Evolutionary conservation across 2,888 invertebrate species (phyloP).

Genomic region (Scaptomyza tumidula): DNA sequence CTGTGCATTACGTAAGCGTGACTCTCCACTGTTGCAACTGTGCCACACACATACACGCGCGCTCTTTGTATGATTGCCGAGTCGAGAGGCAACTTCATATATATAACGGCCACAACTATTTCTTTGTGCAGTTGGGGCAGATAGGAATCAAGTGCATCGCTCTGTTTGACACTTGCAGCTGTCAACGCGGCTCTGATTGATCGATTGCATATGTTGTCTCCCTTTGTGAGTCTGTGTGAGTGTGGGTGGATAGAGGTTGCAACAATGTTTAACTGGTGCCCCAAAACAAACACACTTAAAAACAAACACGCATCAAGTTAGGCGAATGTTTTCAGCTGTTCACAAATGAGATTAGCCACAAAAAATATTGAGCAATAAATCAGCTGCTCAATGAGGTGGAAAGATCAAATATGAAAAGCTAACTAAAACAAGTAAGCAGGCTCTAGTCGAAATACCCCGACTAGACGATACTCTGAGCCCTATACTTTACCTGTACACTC

Average conservation of each 20-base stretch:
- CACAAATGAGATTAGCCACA: slow-evolving; percentile 1
- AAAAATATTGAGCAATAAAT: slow-evolving; percentile 14
- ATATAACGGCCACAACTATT: not conserved
- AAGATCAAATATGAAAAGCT: not conserved
- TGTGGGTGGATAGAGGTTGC: slow-evolving; percentile 12
- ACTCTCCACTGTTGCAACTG: slow-evolving; percentile 53
- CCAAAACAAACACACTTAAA: slow-evolving; percentile 40
- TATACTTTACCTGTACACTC: too few relatives aligned
- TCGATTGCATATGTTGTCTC: slow-evolving; percentile 49
- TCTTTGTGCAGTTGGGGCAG: not conserved
- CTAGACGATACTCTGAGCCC: too few relatives aligned
- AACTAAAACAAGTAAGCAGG: too few relatives aligned
- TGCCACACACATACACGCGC: slow-evolving; percentile 51
- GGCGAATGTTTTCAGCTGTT: slow-evolving; percentile 20
- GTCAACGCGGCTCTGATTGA: slow-evolving; percentile 70
- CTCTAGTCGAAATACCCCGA: too few relatives aligned
- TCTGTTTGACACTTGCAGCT: slow-evolving; percentile 77
- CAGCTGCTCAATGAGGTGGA: slow-evolving; percentile 4
- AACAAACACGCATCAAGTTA: slow-evolving; percentile 23
- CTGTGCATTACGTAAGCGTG: slow-evolving; percentile 70
- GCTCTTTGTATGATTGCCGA: slow-evolving; percentile 35
- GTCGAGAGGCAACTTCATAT: slow-evolving; percentile 33
- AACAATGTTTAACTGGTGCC: slow-evolving; percentile 46
- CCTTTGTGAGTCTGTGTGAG: not conserved
- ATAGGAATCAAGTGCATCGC: slow-evolving; percentile 66